phyloP scores from a whole-genome alignment of 2,888 invertebrate genomes.

The Aphidius colemani region DNA sequence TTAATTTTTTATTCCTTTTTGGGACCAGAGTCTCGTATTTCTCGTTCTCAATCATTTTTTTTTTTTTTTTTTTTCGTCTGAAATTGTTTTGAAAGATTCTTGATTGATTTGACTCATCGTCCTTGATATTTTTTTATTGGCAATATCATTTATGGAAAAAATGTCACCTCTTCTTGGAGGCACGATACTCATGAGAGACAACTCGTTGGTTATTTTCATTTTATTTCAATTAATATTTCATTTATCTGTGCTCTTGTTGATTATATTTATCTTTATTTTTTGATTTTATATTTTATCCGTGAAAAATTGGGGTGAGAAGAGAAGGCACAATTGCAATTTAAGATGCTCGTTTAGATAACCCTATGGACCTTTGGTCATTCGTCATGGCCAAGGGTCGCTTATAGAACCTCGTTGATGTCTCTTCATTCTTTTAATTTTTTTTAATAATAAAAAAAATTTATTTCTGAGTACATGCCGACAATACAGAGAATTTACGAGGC shows the following conservation, averaged over 20 bases:
- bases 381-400: constrained; percentile 40
- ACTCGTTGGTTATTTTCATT: constrained; percentile 23
- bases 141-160: constrained; percentile 10
- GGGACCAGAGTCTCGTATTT: constrained; percentile 7
- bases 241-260: constrained; percentile 20
- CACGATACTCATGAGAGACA: background rate
- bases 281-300: constrained; percentile 26
- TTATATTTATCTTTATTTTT: constrained; percentile 23
- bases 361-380: constrained; percentile 43
- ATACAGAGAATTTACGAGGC: constrained; percentile 46
- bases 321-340: constrained; percentile 40
- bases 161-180: constrained; percentile 11
- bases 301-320: background rate
- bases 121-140: constrained; percentile 16
- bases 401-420: constrained; percentile 23
- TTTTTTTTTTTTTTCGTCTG: background rate
- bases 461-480: constrained; percentile 25
- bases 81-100: constrained; percentile 30
- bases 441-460: background rate
- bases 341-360: constrained; percentile 54
- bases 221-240: constrained; percentile 1
- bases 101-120: constrained; percentile 30
- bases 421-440: constrained; percentile 15
- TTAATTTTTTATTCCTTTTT: constrained; percentile 9
- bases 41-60: constrained; percentile 9